These are phyloP conservation scores for Rhopalosiphum padi DNA, from an alignment of 1,140 invertebrate genomes.

Conservation along the genomic window DNA sequence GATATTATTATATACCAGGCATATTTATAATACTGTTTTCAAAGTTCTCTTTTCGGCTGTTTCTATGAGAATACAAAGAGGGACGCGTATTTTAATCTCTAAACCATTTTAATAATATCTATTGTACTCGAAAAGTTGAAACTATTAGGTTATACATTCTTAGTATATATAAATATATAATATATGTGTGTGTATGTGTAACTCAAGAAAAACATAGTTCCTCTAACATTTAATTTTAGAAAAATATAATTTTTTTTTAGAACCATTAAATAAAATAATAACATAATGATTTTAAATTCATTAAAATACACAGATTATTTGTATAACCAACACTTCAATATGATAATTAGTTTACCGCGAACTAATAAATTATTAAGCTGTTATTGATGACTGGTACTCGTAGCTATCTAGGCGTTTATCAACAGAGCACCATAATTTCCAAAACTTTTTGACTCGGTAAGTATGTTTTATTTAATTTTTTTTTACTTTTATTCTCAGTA, in stretches of 20 bases:
- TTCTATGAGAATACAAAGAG: not conserved
- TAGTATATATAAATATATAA: too few species aligned
- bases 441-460: not conserved
- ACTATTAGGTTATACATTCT: not conserved
- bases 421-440: not conserved
- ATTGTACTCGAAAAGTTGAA: not conserved
- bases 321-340: not conserved
- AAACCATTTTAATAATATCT: not conserved
- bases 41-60: not conserved
- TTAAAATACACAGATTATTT: not conserved
- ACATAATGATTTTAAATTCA: not conserved
- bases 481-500: not conserved
- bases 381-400: not conserved
- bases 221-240: not conserved
- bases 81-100: not conserved
- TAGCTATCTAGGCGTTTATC: not conserved
- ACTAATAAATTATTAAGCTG: not conserved
- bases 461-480: not conserved
- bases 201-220: not conserved
- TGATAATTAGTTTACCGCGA: not conserved
- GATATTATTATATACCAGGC: not conserved
- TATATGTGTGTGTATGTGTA: too few species aligned
- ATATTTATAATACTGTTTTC: constrained; percentile 1
- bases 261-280: not conserved
- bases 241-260: not conserved